phyloP scores from a whole-genome alignment of 2,797 vertebrate genomes.

The Eurystomus glaucurus region DNA sequence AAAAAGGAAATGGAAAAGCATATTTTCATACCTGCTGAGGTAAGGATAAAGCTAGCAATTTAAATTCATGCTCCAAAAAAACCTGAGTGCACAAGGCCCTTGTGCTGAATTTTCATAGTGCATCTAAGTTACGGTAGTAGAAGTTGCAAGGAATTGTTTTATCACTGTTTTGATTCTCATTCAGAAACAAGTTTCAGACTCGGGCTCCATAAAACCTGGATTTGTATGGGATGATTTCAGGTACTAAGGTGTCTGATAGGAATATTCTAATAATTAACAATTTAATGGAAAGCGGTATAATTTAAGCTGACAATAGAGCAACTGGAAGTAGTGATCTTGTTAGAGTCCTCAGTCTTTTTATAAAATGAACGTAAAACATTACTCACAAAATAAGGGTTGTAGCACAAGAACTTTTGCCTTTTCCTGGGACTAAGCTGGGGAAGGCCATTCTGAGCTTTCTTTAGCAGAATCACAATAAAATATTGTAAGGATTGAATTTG shows the following conservation, averaged over 20 bases:
- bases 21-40: neutral
- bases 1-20: neutral
- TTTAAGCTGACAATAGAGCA: neutral
- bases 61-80: neutral
- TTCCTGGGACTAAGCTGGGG: neutral
- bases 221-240: neutral
- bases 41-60: neutral
- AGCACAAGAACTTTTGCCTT: neutral
- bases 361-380: neutral
- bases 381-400: neutral
- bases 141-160: conserved; percentile 2
- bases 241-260: neutral
- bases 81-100: neutral
- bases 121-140: neutral
- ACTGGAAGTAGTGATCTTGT: conserved; percentile 18
- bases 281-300: conserved; percentile 27
- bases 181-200: conserved; percentile 17
- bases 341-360: neutral
- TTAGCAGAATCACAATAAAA: neutral
- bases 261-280: conserved; percentile 21
- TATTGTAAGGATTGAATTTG: neutral
- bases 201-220: neutral
- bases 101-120: neutral
- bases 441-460: neutral
- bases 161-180: conserved; percentile 1